Evolutionary conservation across 2,888 invertebrate genomes (phyloP).

Genomic region (Eupithecia pulchellata): DNA sequence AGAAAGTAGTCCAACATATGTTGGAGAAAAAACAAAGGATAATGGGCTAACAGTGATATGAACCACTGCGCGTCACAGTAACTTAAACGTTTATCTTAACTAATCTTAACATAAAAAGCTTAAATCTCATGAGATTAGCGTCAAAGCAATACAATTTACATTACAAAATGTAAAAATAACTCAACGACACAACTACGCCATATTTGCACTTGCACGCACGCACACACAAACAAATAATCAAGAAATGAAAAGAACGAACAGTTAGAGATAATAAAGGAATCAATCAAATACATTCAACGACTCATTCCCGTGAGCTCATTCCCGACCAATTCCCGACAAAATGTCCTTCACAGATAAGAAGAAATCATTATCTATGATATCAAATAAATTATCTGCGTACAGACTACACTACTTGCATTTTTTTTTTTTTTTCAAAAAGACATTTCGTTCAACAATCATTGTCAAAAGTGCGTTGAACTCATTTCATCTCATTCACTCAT

Average conservation of each 20-base stretch:
- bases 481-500: background rate
- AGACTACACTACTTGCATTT: no score
- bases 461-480: background rate
- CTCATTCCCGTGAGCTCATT: no score
- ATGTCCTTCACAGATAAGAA: background rate
- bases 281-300: no score
- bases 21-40: slow-evolving; percentile 66
- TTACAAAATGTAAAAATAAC: slow-evolving; percentile 78
- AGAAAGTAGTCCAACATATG: slow-evolving; percentile 73
- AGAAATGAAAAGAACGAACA: background rate
- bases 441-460: background rate
- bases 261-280: background rate
- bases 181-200: slow-evolving; percentile 75
- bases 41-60: slow-evolving; percentile 57
- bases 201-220: slow-evolving; percentile 49
- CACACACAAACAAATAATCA: slow-evolving; percentile 14
- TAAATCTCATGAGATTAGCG: slow-evolving; percentile 77
- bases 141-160: slow-evolving; percentile 74
- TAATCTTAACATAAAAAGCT: slow-evolving; percentile 62
- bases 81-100: slow-evolving; percentile 46
- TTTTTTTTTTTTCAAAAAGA: no score
- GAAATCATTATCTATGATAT: background rate
- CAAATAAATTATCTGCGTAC: background rate
- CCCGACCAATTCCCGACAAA: no score
- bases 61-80: slow-evolving; percentile 53